Conservation (phyloP, 2,888 invertebrate genomes). For the Embidobia sp. region DNA sequence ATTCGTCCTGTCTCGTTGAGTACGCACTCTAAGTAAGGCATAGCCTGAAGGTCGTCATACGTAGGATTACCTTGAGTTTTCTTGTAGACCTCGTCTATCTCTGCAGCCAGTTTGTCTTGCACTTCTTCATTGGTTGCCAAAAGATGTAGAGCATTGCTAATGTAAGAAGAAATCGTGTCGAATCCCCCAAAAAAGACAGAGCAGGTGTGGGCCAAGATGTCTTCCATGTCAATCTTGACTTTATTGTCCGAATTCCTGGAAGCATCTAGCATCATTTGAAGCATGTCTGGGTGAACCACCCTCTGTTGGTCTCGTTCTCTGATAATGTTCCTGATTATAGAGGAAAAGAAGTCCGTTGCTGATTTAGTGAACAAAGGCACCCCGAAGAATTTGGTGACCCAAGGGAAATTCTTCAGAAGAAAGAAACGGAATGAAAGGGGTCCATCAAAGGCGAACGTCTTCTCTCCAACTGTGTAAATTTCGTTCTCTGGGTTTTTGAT, state of each 20-base stretch:
- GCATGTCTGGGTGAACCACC: slow-evolving; percentile 83
- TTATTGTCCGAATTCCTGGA: slow-evolving; percentile 38
- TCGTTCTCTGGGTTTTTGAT: slow-evolving; percentile 74
- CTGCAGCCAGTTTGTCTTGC: slow-evolving; percentile 79
- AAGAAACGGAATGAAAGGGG: slow-evolving; percentile 46
- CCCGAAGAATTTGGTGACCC: slow-evolving; percentile 25
- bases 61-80: slow-evolving; percentile 76
- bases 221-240: slow-evolving; percentile 69
- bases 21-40: slow-evolving; percentile 84
- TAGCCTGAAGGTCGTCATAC: slow-evolving; percentile 81
- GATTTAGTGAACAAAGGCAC: slow-evolving; percentile 47
- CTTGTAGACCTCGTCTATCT: slow-evolving; percentile 72
- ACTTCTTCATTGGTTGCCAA: slow-evolving; percentile 79
- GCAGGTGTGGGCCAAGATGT: slow-evolving; percentile 81
- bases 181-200: slow-evolving; percentile 75
- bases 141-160: slow-evolving; percentile 71
- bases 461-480: slow-evolving; percentile 70
- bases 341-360: slow-evolving; percentile 66
- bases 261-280: slow-evolving; percentile 83
- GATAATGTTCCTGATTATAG: slow-evolving; percentile 66
- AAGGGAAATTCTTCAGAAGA: slow-evolving; percentile 48
- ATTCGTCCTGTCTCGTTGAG: slow-evolving; percentile 74
- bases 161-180: slow-evolving; percentile 71
- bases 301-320: slow-evolving; percentile 66
- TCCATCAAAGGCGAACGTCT: slow-evolving; percentile 57